Percentiles rank a stretch among this genome's conserved stretches.
These are phyloP conservation scores for Mus caroli DNA, from an alignment of 2,797 vertebrate genomes.

Conservation along the genomic window DNA sequence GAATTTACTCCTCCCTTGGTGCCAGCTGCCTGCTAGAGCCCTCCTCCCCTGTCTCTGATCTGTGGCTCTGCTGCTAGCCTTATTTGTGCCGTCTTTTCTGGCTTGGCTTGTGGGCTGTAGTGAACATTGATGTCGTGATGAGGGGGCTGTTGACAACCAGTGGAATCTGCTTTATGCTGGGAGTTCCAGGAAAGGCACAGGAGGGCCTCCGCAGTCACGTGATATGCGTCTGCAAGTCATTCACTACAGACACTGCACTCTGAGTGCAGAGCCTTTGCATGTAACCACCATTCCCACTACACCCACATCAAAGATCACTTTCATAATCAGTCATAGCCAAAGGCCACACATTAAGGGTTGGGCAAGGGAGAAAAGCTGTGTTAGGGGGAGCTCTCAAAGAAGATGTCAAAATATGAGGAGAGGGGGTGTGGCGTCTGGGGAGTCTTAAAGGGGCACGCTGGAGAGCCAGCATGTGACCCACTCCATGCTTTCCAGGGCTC, in stretches of 20 bases:
- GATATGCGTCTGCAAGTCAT: conserved; percentile 65
- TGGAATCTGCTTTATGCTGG: neutral
- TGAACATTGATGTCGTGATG: neutral
- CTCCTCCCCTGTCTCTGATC: neutral
- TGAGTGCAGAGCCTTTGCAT: conserved; percentile 41
- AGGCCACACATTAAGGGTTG: conserved; percentile 46
- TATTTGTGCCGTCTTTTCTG: neutral
- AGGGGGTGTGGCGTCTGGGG: neutral
- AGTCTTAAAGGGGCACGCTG: neutral
- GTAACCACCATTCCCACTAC: conserved; percentile 65
- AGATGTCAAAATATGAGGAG: neutral
- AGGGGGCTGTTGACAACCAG: neutral
- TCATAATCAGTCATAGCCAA: conserved; percentile 60
- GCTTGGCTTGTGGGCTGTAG: neutral
- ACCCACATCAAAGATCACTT: conserved; percentile 80
- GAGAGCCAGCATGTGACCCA: conserved; percentile 33
- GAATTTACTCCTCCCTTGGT: conserved; percentile 70
- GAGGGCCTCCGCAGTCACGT: conserved; percentile 15
- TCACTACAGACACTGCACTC: neutral
- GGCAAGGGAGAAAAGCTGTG: conserved; percentile 60
- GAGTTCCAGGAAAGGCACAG: neutral
- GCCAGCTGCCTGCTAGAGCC: conserved; percentile 68
- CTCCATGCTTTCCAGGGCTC: neutral
- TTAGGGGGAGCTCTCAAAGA: conserved; percentile 45
- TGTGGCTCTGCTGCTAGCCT: neutral